Percentiles rank a stretch among this genome's conserved stretches.
phyloP scores from a whole-genome alignment of 2,797 vertebrate species.

The Coregonus suidteri region DNA sequence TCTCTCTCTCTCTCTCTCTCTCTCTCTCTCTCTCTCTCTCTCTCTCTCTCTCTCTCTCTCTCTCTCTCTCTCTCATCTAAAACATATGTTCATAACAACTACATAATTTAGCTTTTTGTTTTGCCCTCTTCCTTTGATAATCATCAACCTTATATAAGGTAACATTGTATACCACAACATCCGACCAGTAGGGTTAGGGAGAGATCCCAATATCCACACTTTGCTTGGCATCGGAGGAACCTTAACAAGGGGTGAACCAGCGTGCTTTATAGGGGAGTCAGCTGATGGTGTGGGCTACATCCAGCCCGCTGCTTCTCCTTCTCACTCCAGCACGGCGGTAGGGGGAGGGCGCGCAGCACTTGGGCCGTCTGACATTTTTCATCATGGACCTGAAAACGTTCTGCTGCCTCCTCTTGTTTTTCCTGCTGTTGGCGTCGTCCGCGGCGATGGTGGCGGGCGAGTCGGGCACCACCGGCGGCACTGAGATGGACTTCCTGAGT shows the following conservation, averaged over 20 bases:
- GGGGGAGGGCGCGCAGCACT: conserved; percentile 90
- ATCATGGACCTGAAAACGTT: conserved; percentile 91
- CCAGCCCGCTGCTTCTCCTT: neutral
- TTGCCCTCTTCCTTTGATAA: conserved; percentile 32
- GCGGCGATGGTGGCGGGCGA: conserved; percentile 40
- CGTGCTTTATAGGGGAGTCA: conserved; percentile 50
- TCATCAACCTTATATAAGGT: conserved; percentile 60
- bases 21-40: conserved; percentile 43
- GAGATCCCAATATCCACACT: conserved; percentile 41
- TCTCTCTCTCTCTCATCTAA: conserved; percentile 55
- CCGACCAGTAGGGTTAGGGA: conserved; percentile 58
- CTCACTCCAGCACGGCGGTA: conserved; percentile 84
- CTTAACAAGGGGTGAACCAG: conserved; percentile 46
- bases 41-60: conserved; percentile 38
- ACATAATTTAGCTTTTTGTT: conserved; percentile 49
- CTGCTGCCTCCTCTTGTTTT: conserved; percentile 89
- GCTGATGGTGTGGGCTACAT: too few species aligned
- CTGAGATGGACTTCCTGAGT: conserved; percentile 86
- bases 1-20: conserved; percentile 40
- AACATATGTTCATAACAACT: conserved; percentile 67
- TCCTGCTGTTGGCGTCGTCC: conserved; percentile 73
- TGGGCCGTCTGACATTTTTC: conserved; percentile 91
- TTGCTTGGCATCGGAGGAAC: conserved; percentile 57
- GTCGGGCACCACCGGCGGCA: conserved; percentile 69
- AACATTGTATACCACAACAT: conserved; percentile 69